These are phyloP conservation scores for Mesitornis unicolor DNA, from an alignment of 2,113 vertebrate species.

Conservation along the genomic window DNA sequence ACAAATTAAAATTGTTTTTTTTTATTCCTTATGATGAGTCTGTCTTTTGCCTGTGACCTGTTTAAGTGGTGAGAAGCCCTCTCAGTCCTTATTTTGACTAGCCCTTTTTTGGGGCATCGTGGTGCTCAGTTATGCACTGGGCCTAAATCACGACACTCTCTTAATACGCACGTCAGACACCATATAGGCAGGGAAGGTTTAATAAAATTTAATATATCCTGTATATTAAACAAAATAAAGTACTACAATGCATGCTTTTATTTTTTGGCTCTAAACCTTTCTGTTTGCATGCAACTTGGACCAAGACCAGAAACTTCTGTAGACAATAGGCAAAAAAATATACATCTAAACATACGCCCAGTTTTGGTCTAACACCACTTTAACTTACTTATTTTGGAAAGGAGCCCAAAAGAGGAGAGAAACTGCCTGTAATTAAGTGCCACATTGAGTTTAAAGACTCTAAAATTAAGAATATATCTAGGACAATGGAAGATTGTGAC, in stretches of 20 bases:
- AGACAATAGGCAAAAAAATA: neutral
- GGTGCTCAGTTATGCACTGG: too few species aligned
- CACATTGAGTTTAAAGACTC: neutral
- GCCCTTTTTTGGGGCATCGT: too few species aligned
- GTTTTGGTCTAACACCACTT: neutral
- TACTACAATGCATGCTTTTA: neutral
- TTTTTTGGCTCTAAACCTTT: neutral
- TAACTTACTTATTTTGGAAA: neutral
- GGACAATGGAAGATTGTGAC: neutral
- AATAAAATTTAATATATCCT: neutral
- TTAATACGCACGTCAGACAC: neutral
- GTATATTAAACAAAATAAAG: neutral
- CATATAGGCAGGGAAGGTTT: neutral
- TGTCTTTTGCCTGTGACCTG: too few species aligned
- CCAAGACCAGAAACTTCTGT: neutral
- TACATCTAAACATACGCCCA: neutral
- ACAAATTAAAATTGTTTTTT: too few species aligned
- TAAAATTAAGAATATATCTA: neutral
- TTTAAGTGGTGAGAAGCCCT: too few species aligned
- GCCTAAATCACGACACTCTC: too few species aligned
- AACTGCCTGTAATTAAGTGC: neutral
- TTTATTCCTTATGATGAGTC: too few species aligned
- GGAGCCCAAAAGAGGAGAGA: neutral
- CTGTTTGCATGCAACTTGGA: neutral
- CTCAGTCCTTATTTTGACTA: too few species aligned